phyloP scores from a whole-genome alignment of 1,140 invertebrate genomes.

The Zaprionus nigranus region DNA sequence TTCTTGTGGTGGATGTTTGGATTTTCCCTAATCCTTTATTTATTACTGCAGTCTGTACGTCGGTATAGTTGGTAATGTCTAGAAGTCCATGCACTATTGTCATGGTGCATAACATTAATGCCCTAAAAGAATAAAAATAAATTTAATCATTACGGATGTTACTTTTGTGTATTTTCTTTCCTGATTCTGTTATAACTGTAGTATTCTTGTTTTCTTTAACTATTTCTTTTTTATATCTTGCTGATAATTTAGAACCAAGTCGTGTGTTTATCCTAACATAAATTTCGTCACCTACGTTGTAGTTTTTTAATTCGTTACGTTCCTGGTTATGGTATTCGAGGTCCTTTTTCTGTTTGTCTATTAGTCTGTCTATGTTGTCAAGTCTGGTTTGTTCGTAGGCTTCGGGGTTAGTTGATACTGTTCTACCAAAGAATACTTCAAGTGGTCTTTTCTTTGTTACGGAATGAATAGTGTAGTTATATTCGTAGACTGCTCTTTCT shows the following conservation, averaged over 20 bases:
- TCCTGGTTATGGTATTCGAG: constrained; percentile 4
- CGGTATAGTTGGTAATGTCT: no score
- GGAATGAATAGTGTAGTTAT: constrained; percentile 11
- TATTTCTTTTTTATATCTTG: constrained; percentile 8
- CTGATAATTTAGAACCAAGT: neutral
- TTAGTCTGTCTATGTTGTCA: constrained; percentile 13
- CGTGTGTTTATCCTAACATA: constrained; percentile 4
- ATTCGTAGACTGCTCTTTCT: constrained; percentile 4
- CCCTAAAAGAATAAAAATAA: no score
- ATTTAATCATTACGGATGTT: constrained; percentile 6
- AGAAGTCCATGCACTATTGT: no score
- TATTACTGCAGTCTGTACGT: no score
- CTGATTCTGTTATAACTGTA: constrained; percentile 4
- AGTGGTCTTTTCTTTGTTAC: constrained; percentile 14
- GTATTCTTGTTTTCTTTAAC: constrained; percentile 5
- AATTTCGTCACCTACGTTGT: no score
- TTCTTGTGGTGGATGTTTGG: no score
- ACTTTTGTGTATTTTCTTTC: constrained; percentile 7
- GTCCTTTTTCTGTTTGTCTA: neutral
- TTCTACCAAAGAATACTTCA: constrained; percentile 7
- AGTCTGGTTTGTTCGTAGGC: neutral
- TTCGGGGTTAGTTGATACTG: constrained; percentile 3
- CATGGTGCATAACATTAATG: no score
- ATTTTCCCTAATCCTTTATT: no score
- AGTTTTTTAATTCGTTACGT: neutral